Evolutionary conservation across 1,140 invertebrate genomes (phyloP).

Genomic region (Eubasilissa regina): DNA sequence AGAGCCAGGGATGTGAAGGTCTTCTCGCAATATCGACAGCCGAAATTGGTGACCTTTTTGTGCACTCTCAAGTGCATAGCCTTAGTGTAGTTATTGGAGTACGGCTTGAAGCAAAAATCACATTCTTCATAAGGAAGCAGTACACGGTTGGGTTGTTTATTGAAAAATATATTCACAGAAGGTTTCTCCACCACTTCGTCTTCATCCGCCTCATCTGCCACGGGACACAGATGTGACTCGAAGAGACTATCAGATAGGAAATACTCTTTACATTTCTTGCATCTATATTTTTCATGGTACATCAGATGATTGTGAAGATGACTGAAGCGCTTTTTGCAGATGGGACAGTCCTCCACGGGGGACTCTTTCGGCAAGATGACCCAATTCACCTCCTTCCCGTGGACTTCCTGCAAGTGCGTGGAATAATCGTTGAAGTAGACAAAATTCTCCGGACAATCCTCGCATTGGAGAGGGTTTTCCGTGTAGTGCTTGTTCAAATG

Average conservation of each 20-base stretch:
- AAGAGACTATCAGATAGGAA: constrained; percentile 66
- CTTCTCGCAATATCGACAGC: constrained; percentile 68
- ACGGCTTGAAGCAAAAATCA: constrained; percentile 69
- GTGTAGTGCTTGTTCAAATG: constrained; percentile 66
- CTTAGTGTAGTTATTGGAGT: constrained; percentile 65
- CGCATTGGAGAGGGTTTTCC: constrained; percentile 68
- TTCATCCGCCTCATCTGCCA: constrained; percentile 70
- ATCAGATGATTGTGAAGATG: constrained; percentile 68
- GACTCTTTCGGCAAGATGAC: constrained; percentile 65
- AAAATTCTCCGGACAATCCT: constrained; percentile 69
- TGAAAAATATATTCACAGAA: not conserved
- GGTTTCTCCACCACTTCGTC: constrained; percentile 62
- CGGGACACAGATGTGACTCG: constrained; percentile 68
- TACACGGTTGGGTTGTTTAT: constrained; percentile 9
- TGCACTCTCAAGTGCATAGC: constrained; percentile 65
- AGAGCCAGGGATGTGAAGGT: constrained; percentile 70
- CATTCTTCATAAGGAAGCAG: constrained; percentile 66
- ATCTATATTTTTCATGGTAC: constrained; percentile 71
- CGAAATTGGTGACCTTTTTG: constrained; percentile 66
- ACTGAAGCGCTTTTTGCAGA: constrained; percentile 69
- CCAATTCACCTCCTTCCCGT: constrained; percentile 69
- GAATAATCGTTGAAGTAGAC: constrained; percentile 68
- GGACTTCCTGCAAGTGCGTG: constrained; percentile 67
- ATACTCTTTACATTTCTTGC: constrained; percentile 69
- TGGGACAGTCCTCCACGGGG: constrained; percentile 66